These are phyloP conservation scores for Gasterosteus aculeatus DNA, from an alignment of 2,113 vertebrate species.

Conservation along the genomic window DNA sequence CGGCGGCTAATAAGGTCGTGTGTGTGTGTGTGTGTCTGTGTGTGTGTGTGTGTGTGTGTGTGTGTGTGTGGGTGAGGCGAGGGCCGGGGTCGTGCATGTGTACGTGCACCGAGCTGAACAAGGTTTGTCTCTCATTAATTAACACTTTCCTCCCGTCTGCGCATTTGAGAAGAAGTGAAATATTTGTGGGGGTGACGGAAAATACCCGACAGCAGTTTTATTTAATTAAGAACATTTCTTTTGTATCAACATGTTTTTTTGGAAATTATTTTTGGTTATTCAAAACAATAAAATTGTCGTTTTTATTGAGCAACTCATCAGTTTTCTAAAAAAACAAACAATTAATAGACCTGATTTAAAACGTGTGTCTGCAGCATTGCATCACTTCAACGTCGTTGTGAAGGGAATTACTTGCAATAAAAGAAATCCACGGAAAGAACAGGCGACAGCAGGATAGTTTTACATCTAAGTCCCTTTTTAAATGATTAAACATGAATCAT, in stretches of 20 bases:
- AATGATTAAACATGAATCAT: no score
- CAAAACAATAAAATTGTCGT: slow-evolving; percentile 5
- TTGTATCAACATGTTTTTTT: slow-evolving; percentile 2
- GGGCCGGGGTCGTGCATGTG: slow-evolving; percentile 27
- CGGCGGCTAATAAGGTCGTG: slow-evolving; percentile 83
- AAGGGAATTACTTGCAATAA: slow-evolving; percentile 5
- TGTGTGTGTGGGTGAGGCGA: slow-evolving; percentile 19
- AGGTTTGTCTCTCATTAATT: slow-evolving; percentile 91
- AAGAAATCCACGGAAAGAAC: neutral
- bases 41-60: slow-evolving; percentile 32
- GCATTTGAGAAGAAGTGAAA: slow-evolving; percentile 82
- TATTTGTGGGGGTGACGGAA: slow-evolving; percentile 82
- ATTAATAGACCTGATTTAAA: slow-evolving; percentile 14
- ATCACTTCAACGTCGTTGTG: slow-evolving; percentile 14
- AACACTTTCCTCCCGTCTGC: slow-evolving; percentile 87
- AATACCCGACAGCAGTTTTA: slow-evolving; percentile 66
- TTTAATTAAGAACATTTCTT: slow-evolving; percentile 77
- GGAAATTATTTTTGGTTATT: slow-evolving; percentile 10
- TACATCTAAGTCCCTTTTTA: no score
- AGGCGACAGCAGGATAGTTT: no score
- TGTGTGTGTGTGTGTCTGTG: slow-evolving; percentile 14
- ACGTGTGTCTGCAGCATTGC: slow-evolving; percentile 13
- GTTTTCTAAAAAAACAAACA: neutral
- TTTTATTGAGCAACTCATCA: neutral
- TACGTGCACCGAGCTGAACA: slow-evolving; percentile 83